Base-by-base conservation (phyloP, 2,797 vertebrate species). In the Acipenser transmontanus region DNA sequence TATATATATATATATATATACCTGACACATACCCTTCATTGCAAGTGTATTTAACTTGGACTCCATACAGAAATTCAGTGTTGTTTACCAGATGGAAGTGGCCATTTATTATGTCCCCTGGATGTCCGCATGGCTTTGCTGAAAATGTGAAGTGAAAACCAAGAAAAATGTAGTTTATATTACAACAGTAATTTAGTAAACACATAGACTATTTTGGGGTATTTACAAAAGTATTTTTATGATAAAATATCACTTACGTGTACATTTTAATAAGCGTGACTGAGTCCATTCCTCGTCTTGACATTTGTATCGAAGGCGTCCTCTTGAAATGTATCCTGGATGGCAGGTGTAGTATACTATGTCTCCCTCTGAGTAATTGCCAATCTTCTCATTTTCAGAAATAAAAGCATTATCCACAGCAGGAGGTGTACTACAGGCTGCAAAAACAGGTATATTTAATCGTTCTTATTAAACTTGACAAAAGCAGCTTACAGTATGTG, bases 101-200 rank as follows among this genome's bases (percentile, higher is more conserved):
- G 5, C 85, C 86, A 65, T 85, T 78, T 34, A 71, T 69, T 11
- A 71, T 83, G 9, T 84, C 80, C 20, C 79, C 76, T 6, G 84
- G 86, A 66, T 76, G 70, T 56, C 61, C 61, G 69, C 86, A 87
- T 9, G 76, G 82, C 61, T 79, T 85, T 50, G 69, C 86, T 88
- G 17, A 8, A 61, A 12, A 34, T 34, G 11, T 56, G 54, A 57
- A 57, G 14, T 13, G 63, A n/a, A 47, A 59, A 47, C 63, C 12
- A 63, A 49, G 68, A 57, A 65, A 1, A 60, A 65, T 34, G 12
- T 12, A 6, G 60, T 1, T 34, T 34, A 54, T n/a, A 20, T 64
- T 9, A 62, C 2, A 66, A 3, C 61, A 51, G 7, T 9, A 34
- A n/a, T 10, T n/a, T 63, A 50, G 11, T 49, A n/a, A 9, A 63